Base-by-base conservation (phyloP, 2,797 vertebrate genomes). In the Cirrhinus mrigala region DNA sequence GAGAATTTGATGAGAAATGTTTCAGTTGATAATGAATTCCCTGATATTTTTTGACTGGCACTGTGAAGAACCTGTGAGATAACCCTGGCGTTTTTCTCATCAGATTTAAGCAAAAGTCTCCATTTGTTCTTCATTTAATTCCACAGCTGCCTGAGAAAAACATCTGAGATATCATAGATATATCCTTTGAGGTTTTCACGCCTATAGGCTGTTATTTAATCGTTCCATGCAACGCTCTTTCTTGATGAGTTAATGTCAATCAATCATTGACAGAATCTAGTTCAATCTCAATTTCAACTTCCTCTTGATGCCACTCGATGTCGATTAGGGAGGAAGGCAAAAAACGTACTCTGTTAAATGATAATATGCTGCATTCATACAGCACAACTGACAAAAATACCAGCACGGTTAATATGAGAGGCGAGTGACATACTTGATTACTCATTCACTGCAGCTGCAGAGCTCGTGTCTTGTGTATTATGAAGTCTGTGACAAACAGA, bases 351-450 rank as follows among this genome's bases (percentile, higher is more conserved):
- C 27, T 24, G 27, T 37, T 50, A 16, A 79, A 15, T 18, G 56
- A 50, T 62, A 74, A 83, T 68, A 40, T 7, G 6, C 46, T 6
- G 16, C 70, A 24, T 82, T 87, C 62, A 78, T 62, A 75, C 73
- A 79, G 15, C 33, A 79, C 62, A 70, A 46, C 12, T 66, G 60
- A 69, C 46, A 86, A 29, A 88, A 73, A 85, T 48, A 87, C 40
- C 48, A 66, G 48, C 18, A 62, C 29, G 24, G 44, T 44, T 50
- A 22, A 68, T 58, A 29, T 15, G 48, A 62, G 81, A 62, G 15
- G 1, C 20, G 40, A 87, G 48, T 75, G 68, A 84, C 76, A 37
- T 58, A 80, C 27, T 68, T n/a, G 46, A 37, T 68, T 54, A 60
- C 66, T 73, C 70, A 69, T 75, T 50, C 29, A 22, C 12, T 64